A percentile compares a stretch with the other conserved stretches of the same genome.
These are phyloP conservation scores for Gadus chalcogrammus DNA, from an alignment of 2,113 vertebrate genomes.

Conservation along the genomic window DNA sequence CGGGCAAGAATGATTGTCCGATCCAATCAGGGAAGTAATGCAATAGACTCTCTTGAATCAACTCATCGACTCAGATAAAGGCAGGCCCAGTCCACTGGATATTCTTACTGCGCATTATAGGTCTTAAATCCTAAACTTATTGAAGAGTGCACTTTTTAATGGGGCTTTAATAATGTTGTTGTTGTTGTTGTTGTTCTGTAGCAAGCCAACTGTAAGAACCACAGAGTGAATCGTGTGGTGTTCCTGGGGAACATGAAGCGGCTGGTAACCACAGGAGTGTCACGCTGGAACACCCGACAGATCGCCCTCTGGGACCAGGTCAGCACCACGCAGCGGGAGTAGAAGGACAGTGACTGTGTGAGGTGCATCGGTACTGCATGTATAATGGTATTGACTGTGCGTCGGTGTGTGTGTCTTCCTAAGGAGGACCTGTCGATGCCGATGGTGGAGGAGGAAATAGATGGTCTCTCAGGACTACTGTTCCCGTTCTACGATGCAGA, in stretches of 20 bases:
- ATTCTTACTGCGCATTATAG: no score
- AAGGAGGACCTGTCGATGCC: slow-evolving; percentile 91
- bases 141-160: no score
- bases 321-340: slow-evolving; percentile 42
- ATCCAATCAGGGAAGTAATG: no score
- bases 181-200: slow-evolving; percentile 52
- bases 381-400: neutral
- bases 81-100: no score
- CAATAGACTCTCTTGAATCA: no score
- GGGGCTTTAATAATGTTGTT: neutral
- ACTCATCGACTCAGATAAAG: no score
- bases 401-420: slow-evolving; percentile 12
- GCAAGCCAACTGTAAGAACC: slow-evolving; percentile 92
- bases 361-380: neutral
- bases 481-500: slow-evolving; percentile 95
- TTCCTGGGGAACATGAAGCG: slow-evolving; percentile 92
- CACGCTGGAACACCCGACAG: slow-evolving; percentile 95
- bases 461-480: slow-evolving; percentile 90
- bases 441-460: slow-evolving; percentile 90
- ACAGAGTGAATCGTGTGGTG: slow-evolving; percentile 90
- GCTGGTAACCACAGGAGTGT: slow-evolving; percentile 90
- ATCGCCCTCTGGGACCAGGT: slow-evolving; percentile 98
- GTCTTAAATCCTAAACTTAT: no score
- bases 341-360: neutral
- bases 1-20: no score